Conservation (phyloP, 2,113 vertebrate species). For the Stegastes partitus region DNA sequence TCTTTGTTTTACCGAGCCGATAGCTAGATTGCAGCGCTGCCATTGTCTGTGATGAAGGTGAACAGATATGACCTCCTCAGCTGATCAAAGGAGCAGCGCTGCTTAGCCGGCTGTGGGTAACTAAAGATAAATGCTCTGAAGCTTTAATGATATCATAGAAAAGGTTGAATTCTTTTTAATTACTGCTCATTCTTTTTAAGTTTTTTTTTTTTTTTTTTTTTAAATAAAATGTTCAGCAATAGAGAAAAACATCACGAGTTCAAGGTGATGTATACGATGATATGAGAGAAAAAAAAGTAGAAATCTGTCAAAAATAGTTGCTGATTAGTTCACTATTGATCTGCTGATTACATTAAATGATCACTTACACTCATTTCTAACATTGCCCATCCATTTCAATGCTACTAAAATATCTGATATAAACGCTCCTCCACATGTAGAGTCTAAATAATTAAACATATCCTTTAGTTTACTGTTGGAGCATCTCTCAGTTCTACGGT, state of each 20-base stretch:
- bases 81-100: background rate
- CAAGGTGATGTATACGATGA: background rate
- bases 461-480: background rate
- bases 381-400: background rate
- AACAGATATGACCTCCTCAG: conserved; percentile 20
- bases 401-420: background rate
- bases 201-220: background rate
- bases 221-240: background rate
- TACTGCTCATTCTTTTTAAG: background rate
- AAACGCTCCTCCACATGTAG: background rate
- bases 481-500: background rate
- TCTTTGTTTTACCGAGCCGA: conserved; percentile 36
- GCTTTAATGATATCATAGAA: background rate
- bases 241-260: background rate
- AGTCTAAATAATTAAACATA: too few species aligned
- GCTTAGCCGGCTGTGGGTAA: conserved; percentile 1
- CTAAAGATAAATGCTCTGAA: background rate
- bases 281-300: too few species aligned
- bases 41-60: conserved; percentile 4
- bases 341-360: background rate
- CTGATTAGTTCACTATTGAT: too few species aligned
- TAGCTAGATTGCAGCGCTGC: conserved; percentile 15
- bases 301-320: too few species aligned
- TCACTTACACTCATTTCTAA: background rate
- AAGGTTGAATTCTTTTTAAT: background rate